Conservation (phyloP, 2,113 vertebrate species). For the Arothron firmamentum region DNA sequence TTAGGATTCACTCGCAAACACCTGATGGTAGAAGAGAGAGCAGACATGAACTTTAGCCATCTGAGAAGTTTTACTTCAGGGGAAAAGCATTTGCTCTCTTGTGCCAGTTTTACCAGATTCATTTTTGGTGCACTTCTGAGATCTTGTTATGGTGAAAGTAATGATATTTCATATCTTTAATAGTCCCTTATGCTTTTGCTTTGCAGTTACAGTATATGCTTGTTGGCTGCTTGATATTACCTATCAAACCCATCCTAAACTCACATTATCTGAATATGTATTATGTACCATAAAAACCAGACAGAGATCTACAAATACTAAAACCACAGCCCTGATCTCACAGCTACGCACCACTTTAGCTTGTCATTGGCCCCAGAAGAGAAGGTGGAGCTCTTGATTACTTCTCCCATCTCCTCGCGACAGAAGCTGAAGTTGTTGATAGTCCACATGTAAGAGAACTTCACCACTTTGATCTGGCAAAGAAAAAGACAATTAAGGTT, state of each 20-base stretch:
- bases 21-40: conserved; percentile 65
- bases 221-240: no score
- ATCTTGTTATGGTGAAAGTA: neutral
- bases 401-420: conserved; percentile 98
- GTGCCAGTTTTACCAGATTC: no score
- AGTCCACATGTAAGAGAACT: conserved; percentile 99
- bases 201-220: no score
- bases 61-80: no score
- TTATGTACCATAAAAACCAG: no score
- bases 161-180: neutral
- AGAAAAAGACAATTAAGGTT: neutral
- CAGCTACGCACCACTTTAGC: conserved; percentile 86
- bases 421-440: conserved; percentile 99
- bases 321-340: neutral
- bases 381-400: conserved; percentile 98
- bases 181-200: no score
- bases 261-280: no score
- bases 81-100: no score
- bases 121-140: no score
- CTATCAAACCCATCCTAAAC: no score
- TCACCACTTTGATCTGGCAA: conserved; percentile 94
- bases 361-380: conserved; percentile 99
- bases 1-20: conserved; percentile 98
- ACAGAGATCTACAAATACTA: neutral
- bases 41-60: no score